A percentile compares a stretch with the other conserved stretches of the same genome.
These are phyloP conservation scores for Parus major DNA, from an alignment of 2,113 vertebrate genomes.

Conservation along the genomic window DNA sequence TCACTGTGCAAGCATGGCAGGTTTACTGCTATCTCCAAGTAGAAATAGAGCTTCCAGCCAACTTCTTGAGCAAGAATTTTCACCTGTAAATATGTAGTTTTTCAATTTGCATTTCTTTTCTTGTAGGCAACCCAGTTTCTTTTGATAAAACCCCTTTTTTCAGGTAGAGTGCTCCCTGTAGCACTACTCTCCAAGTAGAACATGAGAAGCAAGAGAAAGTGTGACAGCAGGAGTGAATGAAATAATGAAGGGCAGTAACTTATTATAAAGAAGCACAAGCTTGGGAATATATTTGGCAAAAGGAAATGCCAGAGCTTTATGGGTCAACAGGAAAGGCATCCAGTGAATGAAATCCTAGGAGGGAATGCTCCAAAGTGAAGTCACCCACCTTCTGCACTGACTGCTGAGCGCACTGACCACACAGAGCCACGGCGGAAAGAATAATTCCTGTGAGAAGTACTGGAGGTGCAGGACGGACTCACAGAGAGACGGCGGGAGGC, in stretches of 20 bases:
- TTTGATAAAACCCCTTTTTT: not conserved
- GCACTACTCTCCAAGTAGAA: not conserved
- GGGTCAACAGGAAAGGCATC: not conserved
- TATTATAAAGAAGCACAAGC: not conserved
- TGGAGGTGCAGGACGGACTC: conserved; percentile 96
- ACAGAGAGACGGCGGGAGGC: conserved; percentile 94
- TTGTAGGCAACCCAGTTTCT: not conserved
- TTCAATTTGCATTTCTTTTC: not conserved
- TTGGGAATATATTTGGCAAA: not conserved
- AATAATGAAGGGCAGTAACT: not conserved
- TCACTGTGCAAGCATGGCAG: not conserved
- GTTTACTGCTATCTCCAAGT: not conserved
- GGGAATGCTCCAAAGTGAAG: not conserved
- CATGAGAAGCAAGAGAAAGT: not conserved
- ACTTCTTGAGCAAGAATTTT: not conserved
- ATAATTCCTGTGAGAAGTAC: conserved; percentile 97
- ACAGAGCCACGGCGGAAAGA: conserved; percentile 95
- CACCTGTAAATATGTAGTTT: not conserved
- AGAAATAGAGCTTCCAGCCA: not conserved
- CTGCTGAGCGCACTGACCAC: conserved; percentile 93
- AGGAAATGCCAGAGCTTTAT: not conserved
- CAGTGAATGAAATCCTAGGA: not conserved
- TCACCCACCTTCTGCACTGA: conserved; percentile 90
- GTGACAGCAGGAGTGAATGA: not conserved
- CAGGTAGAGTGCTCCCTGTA: not conserved